Base-by-base conservation (phyloP, 1,140 invertebrate genomes). In the Drosophila bocki region DNA sequence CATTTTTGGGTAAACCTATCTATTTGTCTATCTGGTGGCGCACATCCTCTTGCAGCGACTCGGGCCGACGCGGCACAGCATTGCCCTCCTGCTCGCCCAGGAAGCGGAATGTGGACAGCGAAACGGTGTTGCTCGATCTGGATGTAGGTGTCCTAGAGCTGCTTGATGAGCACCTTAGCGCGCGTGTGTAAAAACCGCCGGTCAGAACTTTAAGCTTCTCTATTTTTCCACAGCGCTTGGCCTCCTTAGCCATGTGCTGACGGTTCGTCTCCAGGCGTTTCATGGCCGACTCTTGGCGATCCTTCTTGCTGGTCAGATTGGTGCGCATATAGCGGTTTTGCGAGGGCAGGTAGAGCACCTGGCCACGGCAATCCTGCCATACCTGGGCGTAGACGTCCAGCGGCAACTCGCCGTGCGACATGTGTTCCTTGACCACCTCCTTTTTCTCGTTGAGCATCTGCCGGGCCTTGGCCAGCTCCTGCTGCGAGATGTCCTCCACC, bases 181-280 rank as follows among this genome's bases (percentile, higher is more conserved):
- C 97, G 94, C 0, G 96, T 92, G 94, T 97, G 96, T 19, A 19
- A 94, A 99, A 99, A 13, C 98, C 97, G 33, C 96, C 98, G 15
- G 98, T 97, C 2, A 99, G 94, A 56, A 99, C 97, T 94, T 98
- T 97, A 2, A 99, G 93, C 92, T 99, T 99, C 93, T 99, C 99
- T 94, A 99, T 96, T 94, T 99, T 99, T 0, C 97, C 97, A 53
- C 98, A 99, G 68, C 96, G 95, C 94, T 99, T 99, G 0, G 98
- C 98, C 94, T 99, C 98, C 71, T 96, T 96, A 11, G 97, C 97
- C 98, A 99, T 99, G 90, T 98, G 97, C 59, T 95, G 95, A 81
- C 98, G 94, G 93, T 99, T 99, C 91, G 97, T 96, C 93, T 99
- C 98, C 8, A 99, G 93, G 78, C 96, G 94, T 87, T 99, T 98